Percentiles rank a stretch among this genome's conserved stretches.
These are phyloP conservation scores for Mamestra brassicae DNA, from an alignment of 2,888 invertebrate genomes.

Conservation along the genomic window DNA sequence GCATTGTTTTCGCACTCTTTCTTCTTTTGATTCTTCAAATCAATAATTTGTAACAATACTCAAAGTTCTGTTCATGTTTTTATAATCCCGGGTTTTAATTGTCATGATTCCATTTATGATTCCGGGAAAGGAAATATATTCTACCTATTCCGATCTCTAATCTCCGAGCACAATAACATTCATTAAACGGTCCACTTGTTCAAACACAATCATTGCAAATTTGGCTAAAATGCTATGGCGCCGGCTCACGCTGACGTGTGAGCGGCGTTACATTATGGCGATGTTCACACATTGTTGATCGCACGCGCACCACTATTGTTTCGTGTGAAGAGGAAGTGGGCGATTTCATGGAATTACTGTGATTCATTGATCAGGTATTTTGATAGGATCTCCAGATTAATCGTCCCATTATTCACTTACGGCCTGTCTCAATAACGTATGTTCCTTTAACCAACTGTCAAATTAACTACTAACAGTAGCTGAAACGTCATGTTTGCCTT, in stretches of 20 bases:
- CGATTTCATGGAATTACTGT: slow-evolving; percentile 25
- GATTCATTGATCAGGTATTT: slow-evolving; percentile 18
- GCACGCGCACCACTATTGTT: slow-evolving; percentile 35
- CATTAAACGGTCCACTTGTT: slow-evolving; percentile 32
- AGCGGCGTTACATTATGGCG: slow-evolving; percentile 12
- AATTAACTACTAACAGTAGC: too few relatives aligned
- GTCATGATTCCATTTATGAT: too few relatives aligned
- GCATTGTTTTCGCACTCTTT: too few relatives aligned
- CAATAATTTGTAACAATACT: too few relatives aligned
- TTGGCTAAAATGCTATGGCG: slow-evolving; percentile 24
- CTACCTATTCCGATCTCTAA: too few relatives aligned
- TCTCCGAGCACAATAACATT: slow-evolving; percentile 22
- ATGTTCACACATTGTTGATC: slow-evolving; percentile 37
- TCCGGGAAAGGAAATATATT: too few relatives aligned
- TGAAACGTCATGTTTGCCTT: too few relatives aligned
- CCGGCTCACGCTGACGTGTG: slow-evolving; percentile 6
- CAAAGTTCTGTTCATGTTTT: too few relatives aligned
- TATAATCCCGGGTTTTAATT: too few relatives aligned
- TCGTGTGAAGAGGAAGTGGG: slow-evolving; percentile 26
- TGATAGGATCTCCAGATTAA: slow-evolving; percentile 20
- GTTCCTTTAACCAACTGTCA: too few relatives aligned
- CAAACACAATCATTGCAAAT: slow-evolving; percentile 41
- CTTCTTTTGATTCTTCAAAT: too few relatives aligned
- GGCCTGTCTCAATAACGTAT: too few relatives aligned
- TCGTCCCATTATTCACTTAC: slow-evolving; percentile 3